These are phyloP conservation scores for Lepidocolaptes lacrymiger DNA, from an alignment of 2,797 vertebrate species.

Conservation along the genomic window DNA sequence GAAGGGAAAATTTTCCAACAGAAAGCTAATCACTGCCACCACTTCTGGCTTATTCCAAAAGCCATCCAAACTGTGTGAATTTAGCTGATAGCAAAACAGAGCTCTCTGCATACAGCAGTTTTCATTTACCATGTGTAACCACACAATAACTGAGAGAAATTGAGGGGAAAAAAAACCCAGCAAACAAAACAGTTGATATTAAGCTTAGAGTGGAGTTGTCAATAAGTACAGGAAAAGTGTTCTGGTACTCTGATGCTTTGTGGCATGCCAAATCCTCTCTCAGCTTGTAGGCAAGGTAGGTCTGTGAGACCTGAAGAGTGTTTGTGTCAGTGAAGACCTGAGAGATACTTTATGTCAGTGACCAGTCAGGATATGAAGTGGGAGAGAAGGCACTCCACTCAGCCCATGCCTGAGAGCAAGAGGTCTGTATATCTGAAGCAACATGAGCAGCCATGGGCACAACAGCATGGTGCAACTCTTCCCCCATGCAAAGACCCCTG, in stretches of 20 bases:
- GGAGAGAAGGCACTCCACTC: neutral
- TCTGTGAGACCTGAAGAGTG: neutral
- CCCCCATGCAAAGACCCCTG: neutral
- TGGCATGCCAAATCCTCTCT: neutral
- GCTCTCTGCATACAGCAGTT: neutral
- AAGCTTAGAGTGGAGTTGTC: neutral
- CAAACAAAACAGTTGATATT: neutral
- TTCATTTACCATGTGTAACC: neutral
- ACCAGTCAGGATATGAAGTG: neutral
- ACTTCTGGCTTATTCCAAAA: neutral
- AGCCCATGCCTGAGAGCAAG: neutral
- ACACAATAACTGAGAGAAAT: neutral
- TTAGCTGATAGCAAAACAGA: neutral
- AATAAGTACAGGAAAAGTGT: neutral
- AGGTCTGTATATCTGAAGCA: neutral
- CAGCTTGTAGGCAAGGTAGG: neutral
- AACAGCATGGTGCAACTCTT: accelerated
- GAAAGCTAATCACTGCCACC: neutral
- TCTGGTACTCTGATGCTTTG: neutral
- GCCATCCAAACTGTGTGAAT: neutral
- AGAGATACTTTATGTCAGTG: neutral
- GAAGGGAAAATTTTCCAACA: neutral
- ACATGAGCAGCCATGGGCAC: neutral
- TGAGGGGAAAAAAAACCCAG: neutral
- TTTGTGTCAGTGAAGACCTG: neutral